Conservation (phyloP, 2,113 vertebrate species). For the Campylorhamphus procurvoides region DNA sequence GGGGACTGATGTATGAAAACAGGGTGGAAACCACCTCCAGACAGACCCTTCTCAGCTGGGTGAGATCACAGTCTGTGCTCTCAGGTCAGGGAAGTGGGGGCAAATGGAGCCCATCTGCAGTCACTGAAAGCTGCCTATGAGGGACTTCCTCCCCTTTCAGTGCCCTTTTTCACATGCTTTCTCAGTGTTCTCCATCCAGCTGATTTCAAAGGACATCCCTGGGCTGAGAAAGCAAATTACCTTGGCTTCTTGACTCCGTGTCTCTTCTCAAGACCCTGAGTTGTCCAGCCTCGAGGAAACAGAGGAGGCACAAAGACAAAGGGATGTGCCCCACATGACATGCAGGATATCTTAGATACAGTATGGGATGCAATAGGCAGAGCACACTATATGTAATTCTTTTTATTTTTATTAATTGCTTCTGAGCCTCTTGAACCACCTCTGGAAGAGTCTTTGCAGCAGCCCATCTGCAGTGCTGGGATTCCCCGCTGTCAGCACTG, state of each 20-base stretch:
- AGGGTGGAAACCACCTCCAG: neutral
- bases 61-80: neutral
- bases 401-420: neutral
- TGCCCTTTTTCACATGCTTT: neutral
- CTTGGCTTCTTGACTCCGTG: neutral
- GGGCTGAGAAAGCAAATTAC: neutral
- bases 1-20: neutral
- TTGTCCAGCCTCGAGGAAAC: neutral
- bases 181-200: neutral
- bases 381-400: neutral
- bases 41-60: neutral
- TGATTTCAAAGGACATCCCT: neutral
- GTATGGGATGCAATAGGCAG: neutral
- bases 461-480: neutral
- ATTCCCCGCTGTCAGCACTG: neutral
- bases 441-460: neutral
- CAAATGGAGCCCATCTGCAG: neutral
- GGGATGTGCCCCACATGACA: neutral
- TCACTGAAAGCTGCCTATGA: neutral
- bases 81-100: fast-evolving
- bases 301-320: neutral
- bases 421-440: neutral
- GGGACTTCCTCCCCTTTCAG: neutral
- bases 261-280: fast-evolving
- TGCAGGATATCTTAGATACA: neutral